These are phyloP conservation scores for Phyllostomus discolor DNA, from an alignment of 2,113 vertebrate species.

Conservation along the genomic window DNA sequence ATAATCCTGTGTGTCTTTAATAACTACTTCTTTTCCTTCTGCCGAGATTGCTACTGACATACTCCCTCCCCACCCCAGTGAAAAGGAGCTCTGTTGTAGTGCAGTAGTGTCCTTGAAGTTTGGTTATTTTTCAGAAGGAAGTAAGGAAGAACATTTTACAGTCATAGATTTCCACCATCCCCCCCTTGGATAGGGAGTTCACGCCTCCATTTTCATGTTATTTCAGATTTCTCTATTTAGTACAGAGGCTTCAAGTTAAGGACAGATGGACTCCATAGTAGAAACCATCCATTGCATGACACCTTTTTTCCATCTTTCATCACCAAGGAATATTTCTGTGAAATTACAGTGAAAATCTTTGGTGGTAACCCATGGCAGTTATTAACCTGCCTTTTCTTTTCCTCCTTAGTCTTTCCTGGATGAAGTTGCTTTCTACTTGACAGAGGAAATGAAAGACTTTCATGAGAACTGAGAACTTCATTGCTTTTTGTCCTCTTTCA, in stretches of 20 bases:
- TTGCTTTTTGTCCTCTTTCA: neutral
- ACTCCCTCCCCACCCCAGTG: neutral
- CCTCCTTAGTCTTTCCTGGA: neutral
- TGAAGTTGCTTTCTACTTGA: neutral
- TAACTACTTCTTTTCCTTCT: neutral
- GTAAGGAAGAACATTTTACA: slow-evolving; percentile 7
- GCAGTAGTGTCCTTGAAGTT: neutral
- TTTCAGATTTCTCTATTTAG: neutral
- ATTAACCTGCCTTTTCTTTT: neutral
- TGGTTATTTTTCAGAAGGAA: neutral
- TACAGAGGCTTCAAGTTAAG: slow-evolving; percentile 10
- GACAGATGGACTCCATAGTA: neutral
- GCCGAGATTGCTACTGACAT: neutral
- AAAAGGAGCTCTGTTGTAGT: neutral
- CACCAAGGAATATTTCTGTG: neutral
- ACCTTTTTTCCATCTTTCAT: neutral
- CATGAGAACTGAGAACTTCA: neutral
- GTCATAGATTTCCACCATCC: neutral
- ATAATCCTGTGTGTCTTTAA: neutral
- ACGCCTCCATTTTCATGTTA: neutral
- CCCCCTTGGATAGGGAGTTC: neutral
- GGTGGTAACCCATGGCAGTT: neutral
- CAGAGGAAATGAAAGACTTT: neutral
- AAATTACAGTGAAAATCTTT: slow-evolving; percentile 13
- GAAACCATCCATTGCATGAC: neutral